Base-by-base conservation (phyloP, 2,888 invertebrate genomes). In the Phengaris arion region DNA sequence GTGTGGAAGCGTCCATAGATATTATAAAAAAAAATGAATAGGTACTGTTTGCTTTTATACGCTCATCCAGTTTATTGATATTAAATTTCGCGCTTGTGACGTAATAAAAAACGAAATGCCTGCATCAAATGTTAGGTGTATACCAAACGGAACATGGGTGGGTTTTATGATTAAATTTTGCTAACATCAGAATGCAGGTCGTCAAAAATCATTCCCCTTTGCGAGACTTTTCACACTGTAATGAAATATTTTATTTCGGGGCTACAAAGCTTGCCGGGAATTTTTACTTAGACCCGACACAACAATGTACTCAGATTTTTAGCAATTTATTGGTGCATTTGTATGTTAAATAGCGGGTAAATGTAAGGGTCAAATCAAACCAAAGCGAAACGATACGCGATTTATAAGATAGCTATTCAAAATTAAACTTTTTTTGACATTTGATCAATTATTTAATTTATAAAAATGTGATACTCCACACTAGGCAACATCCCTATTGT, bases 211-310 rank as follows among this genome's bases (percentile, higher is more conserved):
- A 54, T 73, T 70, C 73, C 48, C 75, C 35, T 74, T 77, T 74
- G 77, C 74, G 78, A 84, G 84, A 86, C 85, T 85, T 85, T 87
- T 85, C 86, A 83, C 86, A 86, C 86, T 84, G 87, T 90, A 90
- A 91, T 90, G 89, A 91, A 90, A 90, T 90, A 90, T 90, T 90
- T 91, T 91, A 90, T 89, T 88, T 84, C 87, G 83, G 83, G 79
- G 79, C 80, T 83, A 88, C 88, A 86, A 87, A 89, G 85, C 86
- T 85, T 81, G 78, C 81, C 78, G 79, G 83, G 84, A 82, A 85
- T 85, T 85, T 84, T 82, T 84, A 83, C 82, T 81, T 82, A 83
- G 84, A 85, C 85, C 82, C 82, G 83, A 88, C 86, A 88, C 87
- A 87, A 89, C 88, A 88, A 87, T 87, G 88, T 90, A 88, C 87